These are phyloP conservation scores for Capreolus pygargus DNA, from an alignment of 2,113 vertebrate genomes.

Conservation along the genomic window DNA sequence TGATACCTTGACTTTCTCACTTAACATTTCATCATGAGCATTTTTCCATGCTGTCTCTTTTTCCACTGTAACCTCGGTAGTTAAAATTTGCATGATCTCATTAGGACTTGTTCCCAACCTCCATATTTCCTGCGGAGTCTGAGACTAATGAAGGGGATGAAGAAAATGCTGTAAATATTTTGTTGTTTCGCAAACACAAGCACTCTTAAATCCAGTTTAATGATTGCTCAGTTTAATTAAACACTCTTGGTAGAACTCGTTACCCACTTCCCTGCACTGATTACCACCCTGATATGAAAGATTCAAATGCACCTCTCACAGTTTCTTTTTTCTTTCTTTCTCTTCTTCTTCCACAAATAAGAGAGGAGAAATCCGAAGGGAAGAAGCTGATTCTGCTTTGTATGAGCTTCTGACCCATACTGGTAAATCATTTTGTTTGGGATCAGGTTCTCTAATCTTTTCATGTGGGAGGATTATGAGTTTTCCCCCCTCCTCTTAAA, in stretches of 20 bases:
- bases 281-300: conserved; percentile 54
- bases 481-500: no score
- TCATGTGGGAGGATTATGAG: neutral
- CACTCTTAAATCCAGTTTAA: conserved; percentile 72
- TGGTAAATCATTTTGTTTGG: neutral
- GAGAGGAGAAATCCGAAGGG: neutral
- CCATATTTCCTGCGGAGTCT: conserved; percentile 66
- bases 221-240: conserved; percentile 77
- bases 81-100: conserved; percentile 68
- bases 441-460: neutral
- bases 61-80: conserved; percentile 36
- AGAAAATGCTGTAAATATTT: conserved; percentile 71
- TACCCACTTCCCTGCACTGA: conserved; percentile 66
- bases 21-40: neutral
- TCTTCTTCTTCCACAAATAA: neutral
- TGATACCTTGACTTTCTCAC: neutral
- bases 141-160: conserved; percentile 73
- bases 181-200: conserved; percentile 72
- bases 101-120: conserved; percentile 64
- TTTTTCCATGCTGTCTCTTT: neutral
- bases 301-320: neutral
- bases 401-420: neutral
- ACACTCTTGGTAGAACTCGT: conserved; percentile 67
- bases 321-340: neutral
- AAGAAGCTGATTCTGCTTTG: neutral